Evolutionary conservation across 2,113 vertebrate genomes (phyloP).

Genomic region (Pardalotus punctatus): DNA sequence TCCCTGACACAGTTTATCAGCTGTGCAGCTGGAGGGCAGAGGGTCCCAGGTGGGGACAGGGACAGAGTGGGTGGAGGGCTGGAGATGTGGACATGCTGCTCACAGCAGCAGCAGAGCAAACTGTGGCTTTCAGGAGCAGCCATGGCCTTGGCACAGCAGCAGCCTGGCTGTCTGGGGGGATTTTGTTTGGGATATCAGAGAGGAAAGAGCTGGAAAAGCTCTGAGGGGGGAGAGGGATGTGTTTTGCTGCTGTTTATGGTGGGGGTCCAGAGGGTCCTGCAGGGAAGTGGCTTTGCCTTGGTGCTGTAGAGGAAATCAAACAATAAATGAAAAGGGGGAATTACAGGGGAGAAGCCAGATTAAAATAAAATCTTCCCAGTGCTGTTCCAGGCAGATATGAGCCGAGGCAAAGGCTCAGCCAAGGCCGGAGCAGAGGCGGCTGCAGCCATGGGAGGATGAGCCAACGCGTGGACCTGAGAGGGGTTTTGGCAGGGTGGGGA

Average conservation of each 20-base stretch:
- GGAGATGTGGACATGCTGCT: fast-evolving
- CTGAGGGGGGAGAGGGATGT: neutral
- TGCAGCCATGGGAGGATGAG: neutral
- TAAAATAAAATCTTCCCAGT: neutral
- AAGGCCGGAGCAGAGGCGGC: neutral
- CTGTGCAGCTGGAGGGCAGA: neutral
- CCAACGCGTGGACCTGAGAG: fast-evolving
- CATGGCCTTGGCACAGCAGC: neutral
- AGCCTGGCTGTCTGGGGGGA: neutral
- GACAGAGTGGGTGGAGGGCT: fast-evolving
- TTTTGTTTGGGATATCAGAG: neutral
- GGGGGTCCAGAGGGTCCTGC: neutral
- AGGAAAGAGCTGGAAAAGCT: neutral
- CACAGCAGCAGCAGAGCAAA: neutral
- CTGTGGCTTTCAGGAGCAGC: neutral
- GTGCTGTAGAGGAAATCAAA: neutral
- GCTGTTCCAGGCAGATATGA: neutral
- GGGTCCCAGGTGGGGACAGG: neutral
- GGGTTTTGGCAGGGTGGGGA: neutral
- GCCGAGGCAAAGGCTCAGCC: neutral
- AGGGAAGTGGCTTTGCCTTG: neutral
- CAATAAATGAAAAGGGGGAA: neutral
- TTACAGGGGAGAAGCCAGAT: neutral
- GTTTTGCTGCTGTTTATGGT: neutral
- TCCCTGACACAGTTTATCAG: neutral